phyloP scores from a whole-genome alignment of 2,113 vertebrate species.

The Bufo gargarizans region DNA sequence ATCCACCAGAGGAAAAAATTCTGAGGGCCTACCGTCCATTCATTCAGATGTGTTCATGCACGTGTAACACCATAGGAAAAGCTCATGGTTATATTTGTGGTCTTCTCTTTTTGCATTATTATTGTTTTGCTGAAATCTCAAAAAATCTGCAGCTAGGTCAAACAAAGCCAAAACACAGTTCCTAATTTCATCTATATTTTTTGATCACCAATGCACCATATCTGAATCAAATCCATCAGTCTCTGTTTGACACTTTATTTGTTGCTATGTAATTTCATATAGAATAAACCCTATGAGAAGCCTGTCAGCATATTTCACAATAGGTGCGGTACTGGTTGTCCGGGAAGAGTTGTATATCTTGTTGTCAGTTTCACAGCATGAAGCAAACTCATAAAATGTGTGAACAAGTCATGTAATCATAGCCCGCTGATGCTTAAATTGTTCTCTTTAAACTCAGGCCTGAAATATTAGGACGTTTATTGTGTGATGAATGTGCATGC shows the following conservation, averaged over 20 bases:
- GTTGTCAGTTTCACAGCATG: background rate
- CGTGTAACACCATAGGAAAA: too few relatives aligned
- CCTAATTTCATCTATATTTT: background rate
- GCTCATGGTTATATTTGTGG: background rate
- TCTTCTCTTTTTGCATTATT: background rate
- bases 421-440: background rate
- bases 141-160: background rate
- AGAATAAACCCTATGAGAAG: background rate
- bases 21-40: too few relatives aligned
- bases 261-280: background rate
- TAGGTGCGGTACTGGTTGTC: background rate
- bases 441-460: conserved; percentile 21
- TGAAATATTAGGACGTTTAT: conserved; percentile 4
- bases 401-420: conserved; percentile 34
- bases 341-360: background rate
- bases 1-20: too few relatives aligned
- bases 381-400: conserved; percentile 30
- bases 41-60: too few relatives aligned
- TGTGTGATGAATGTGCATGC: background rate
- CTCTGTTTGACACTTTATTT: background rate
- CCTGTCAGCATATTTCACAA: conserved; percentile 21
- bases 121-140: background rate
- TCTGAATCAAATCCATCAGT: background rate
- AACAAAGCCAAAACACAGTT: background rate
- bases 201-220: background rate